These are phyloP conservation scores for Micronycteris hirsuta DNA, from an alignment of 2,113 vertebrate species.

Conservation along the genomic window DNA sequence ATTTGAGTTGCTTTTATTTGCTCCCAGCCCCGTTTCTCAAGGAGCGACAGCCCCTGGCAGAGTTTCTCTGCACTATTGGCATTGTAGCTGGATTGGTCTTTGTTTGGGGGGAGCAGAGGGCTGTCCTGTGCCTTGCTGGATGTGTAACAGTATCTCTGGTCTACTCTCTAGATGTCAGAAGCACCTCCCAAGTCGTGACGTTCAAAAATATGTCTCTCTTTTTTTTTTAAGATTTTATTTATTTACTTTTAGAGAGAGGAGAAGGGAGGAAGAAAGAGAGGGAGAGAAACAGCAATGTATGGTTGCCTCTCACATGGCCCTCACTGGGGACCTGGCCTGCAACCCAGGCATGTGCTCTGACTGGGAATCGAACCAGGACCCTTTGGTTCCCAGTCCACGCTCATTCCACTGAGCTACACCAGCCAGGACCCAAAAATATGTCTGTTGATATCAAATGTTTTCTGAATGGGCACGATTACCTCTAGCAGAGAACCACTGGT, in stretches of 20 bases:
- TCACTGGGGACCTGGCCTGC: too few relatives aligned
- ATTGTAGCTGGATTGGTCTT: neutral
- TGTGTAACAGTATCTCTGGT: neutral
- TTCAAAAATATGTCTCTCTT: neutral
- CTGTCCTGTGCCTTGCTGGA: neutral
- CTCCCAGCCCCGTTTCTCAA: neutral
- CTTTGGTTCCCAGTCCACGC: too few relatives aligned
- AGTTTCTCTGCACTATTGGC: neutral
- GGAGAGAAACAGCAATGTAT: too few relatives aligned
- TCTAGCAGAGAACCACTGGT: neutral
- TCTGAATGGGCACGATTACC: neutral
- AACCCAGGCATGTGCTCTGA: too few relatives aligned
- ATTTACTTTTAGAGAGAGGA: too few relatives aligned
- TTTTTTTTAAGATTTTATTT: too few relatives aligned
- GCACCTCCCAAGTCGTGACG: neutral
- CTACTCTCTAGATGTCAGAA: neutral
- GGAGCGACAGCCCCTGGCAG: neutral
- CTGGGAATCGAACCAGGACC: too few relatives aligned
- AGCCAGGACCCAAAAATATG: too few relatives aligned
- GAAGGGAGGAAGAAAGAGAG: too few relatives aligned
- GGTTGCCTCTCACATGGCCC: too few relatives aligned
- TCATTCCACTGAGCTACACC: too few relatives aligned
- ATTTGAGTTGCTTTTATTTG: neutral
- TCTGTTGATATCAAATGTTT: neutral
- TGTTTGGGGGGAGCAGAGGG: fast-evolving